Base-by-base conservation (phyloP, 2,113 vertebrate species). In the Alosa alosa region DNA sequence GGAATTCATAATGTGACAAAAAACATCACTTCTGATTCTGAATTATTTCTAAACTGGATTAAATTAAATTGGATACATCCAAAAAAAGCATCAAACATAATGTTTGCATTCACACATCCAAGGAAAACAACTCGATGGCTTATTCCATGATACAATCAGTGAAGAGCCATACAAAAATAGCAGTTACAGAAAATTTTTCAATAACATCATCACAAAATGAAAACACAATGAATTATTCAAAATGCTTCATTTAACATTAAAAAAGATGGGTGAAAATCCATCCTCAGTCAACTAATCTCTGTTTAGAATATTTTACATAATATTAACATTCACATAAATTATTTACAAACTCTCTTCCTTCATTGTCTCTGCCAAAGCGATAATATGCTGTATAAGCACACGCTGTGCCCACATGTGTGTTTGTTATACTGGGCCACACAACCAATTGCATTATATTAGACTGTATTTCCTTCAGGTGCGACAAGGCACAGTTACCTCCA, bases 221-320 rank as follows among this genome's bases (percentile, higher is more conserved):
- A 78, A 78, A 78, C 25, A 78, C 31, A 78, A 78, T 78, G 10
- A 39, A 78, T 78, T 39, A 78, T 78, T 78, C 31, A 78, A 18
- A 39, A 78, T 11, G 0, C 9, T 78, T 78, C 11, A 78, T 78
- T 78, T 78, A 36, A 4, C 72, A 78, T 78, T 39, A 72, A 64
- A 25, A 64, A 22, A 25, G 25, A 31, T 25, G 25, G 5, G 13
- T 36, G 13, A 5, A 78, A 78, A 36, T 17, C 10, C 72, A 78
- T 36, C 31, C 25, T 4, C n/a, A 72, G 0, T 75, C 68, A 75
- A 75, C 68, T 75, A 75, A 75, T 75, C 25, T 75, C 25, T 75
- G 11, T 75, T 39, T 75, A 39, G 31, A 36, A 31, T 8, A 31
- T 31, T 72, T 31, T 72, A 72, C 64, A 72, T 25, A 78, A 36